Conservation (phyloP, 2,888 invertebrate species). For the Spatulosminthurus flaviceps region DNA sequence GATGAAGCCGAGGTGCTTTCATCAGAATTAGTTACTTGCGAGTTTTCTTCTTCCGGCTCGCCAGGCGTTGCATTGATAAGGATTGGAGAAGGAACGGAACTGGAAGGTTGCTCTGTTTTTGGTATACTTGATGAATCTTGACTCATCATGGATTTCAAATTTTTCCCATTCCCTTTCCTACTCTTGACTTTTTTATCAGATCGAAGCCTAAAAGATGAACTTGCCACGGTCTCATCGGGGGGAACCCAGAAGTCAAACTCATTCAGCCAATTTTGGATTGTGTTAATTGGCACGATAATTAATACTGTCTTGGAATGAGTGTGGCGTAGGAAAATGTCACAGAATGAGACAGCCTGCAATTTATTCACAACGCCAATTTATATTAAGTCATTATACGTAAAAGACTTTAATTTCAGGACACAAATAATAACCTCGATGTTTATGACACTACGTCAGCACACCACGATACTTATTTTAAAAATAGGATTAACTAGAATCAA, state of each 20-base stretch:
- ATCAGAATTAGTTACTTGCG: not conserved
- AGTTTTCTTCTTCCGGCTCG: slow-evolving; percentile 18
- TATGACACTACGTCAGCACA: no score
- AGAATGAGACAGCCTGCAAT: slow-evolving; percentile 84
- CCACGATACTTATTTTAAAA: not conserved
- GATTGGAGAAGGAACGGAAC: not conserved
- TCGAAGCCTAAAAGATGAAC: not conserved
- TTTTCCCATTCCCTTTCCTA: slow-evolving; percentile 6
- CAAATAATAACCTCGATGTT: no score
- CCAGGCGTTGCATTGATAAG: not conserved
- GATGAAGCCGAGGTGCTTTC: slow-evolving; percentile 66
- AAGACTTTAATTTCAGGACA: no score
- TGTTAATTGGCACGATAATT: slow-evolving; percentile 98
- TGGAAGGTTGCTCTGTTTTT: not conserved
- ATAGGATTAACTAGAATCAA: not conserved
- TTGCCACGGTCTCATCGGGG: slow-evolving; percentile 66
- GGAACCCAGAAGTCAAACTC: slow-evolving; percentile 99
- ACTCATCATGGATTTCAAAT: not conserved
- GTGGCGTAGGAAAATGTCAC: slow-evolving; percentile 92
- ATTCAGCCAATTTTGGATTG: slow-evolving; percentile 95
- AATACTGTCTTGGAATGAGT: slow-evolving; percentile 88
- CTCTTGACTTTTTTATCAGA: not conserved
- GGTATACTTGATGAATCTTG: not conserved
- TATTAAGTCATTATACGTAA: no score
- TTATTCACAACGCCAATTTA: no score